Evolutionary conservation across 92 coral and sea anemone species (phyloP), one percentile per base, ranked within the genome.

Genomic region (Isaurus tuberculatus): DNA sequence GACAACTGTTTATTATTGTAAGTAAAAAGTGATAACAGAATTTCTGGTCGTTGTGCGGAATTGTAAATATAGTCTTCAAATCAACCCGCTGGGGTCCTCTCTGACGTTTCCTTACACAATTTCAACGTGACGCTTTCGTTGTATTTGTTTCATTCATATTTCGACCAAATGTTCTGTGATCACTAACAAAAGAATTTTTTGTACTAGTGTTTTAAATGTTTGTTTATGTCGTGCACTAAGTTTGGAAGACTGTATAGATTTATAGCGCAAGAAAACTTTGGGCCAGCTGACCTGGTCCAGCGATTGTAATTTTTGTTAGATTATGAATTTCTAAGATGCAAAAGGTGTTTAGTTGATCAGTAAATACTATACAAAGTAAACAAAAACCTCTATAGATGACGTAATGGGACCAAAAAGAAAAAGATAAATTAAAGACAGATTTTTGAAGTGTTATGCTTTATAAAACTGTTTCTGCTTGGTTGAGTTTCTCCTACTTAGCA

Each of bases 371-470:
- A 34, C 82, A 63, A 19, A 58, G 48, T 67, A 29, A 58, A 36
- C 69, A 23, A 55, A n/a, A 77, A 26, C 20, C 31, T 58, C 43
- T n/a, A 77, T 49, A 77, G 65, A 58, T 29, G 82, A 71, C 40
- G 30, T 57, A 77, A 58, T 60, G 70, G 82, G 70, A 75, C 9
- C 63, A 43, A 33, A 57, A 28, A 6, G 48, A 9, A 77, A 58
- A 34, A 77, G 82, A 77, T 77, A 77, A 77, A 77, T 77, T 57
- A 77, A 77, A 77, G 80, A 60, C 82, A 77, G 82, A 57, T 57
- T 77, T 77, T 77, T 57, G 82, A 57, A 77, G 82, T 60, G 32
- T 17, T 77, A 60, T 33, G 82, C 82, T 77, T 77, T 77, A 77
- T 77, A 77, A 58, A 57, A 20, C 51, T 20, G 19, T 77, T 28